phyloP scores from a whole-genome alignment of 2,888 invertebrate genomes.

The Lochmaea capreae region DNA sequence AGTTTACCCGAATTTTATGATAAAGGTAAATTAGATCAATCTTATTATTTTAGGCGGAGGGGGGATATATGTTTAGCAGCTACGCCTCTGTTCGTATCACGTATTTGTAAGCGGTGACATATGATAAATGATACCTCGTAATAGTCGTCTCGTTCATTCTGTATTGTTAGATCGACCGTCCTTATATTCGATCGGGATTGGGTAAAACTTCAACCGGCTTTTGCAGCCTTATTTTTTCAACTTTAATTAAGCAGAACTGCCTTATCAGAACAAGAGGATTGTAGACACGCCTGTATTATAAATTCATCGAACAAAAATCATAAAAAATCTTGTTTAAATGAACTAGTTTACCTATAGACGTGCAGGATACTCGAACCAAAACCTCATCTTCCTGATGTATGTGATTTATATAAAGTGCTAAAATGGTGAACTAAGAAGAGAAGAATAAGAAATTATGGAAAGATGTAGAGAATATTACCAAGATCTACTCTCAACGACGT shows the following conservation, averaged over 20 bases:
- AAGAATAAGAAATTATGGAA: too few species aligned
- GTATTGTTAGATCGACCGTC: conserved; percentile 62
- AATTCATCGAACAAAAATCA: conserved; percentile 22
- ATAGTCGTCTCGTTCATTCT: conserved; percentile 64
- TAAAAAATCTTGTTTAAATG: conserved; percentile 20
- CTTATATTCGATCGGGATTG: conserved; percentile 53
- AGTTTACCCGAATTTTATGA: too few species aligned
- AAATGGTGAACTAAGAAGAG: too few species aligned
- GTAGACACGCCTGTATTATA: conserved; percentile 31
- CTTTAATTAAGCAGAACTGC: conserved; percentile 57
- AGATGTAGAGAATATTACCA: too few species aligned
- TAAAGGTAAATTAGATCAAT: too few species aligned
- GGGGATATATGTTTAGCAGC: background rate
- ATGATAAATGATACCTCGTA: conserved; percentile 66
- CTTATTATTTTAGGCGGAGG: too few species aligned
- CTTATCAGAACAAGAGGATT: conserved; percentile 22
- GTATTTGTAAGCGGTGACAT: conserved; percentile 57
- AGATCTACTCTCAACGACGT: too few species aligned
- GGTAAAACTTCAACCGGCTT: conserved; percentile 58
- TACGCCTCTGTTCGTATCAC: conserved; percentile 7
- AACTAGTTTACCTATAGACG: background rate
- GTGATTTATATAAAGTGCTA: too few species aligned
- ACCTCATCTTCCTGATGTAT: too few species aligned
- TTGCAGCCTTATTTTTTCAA: conserved; percentile 50
- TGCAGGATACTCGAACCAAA: too few species aligned